A percentile compares a stretch with the other conserved stretches of the same genome.
Evolutionary conservation across 37 sponge, comb jelly and placozoan genomes (phyloP).

Genomic region (Diacarnus erythraeanus): DNA sequence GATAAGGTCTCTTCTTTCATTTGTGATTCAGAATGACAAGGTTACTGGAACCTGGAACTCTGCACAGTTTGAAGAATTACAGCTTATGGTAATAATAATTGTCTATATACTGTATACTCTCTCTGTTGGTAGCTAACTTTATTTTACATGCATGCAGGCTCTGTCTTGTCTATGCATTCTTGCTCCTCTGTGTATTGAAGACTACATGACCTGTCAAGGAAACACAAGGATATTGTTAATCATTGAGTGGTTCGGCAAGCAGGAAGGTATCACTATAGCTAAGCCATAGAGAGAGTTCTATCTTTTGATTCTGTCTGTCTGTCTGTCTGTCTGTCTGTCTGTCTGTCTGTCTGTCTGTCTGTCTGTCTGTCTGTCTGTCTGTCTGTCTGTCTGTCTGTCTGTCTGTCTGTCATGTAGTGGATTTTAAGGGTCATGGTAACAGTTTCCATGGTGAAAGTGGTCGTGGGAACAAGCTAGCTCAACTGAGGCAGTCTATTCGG

Average conservation of each 20-base stretch:
- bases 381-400: no score
- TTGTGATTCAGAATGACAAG: constrained; percentile 86
- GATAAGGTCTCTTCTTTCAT: constrained; percentile 84
- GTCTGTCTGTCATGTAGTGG: constrained; percentile 21
- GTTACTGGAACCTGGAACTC: constrained; percentile 72
- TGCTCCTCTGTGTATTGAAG: constrained; percentile 69
- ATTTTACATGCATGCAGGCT: constrained; percentile 46
- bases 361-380: no score
- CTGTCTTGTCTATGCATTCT: constrained; percentile 84
- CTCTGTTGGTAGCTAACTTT: background rate
- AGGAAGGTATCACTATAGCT: constrained; percentile 47
- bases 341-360: no score
- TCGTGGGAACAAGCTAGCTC: constrained; percentile 75
- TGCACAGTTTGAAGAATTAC: constrained; percentile 98
- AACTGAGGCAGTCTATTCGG: constrained; percentile 80
- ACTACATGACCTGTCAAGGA: constrained; percentile 93
- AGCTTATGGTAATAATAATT: constrained; percentile 71
- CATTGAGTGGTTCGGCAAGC: constrained; percentile 88
- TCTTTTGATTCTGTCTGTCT: no score
- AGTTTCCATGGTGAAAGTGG: constrained; percentile 90
- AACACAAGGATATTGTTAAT: constrained; percentile 90
- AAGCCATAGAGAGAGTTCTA: no score
- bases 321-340: no score
- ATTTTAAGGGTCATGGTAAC: constrained; percentile 86
- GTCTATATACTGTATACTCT: background rate